Evolutionary conservation across 2,888 invertebrate genomes (phyloP).

Genomic region (Rotaria socialis): DNA sequence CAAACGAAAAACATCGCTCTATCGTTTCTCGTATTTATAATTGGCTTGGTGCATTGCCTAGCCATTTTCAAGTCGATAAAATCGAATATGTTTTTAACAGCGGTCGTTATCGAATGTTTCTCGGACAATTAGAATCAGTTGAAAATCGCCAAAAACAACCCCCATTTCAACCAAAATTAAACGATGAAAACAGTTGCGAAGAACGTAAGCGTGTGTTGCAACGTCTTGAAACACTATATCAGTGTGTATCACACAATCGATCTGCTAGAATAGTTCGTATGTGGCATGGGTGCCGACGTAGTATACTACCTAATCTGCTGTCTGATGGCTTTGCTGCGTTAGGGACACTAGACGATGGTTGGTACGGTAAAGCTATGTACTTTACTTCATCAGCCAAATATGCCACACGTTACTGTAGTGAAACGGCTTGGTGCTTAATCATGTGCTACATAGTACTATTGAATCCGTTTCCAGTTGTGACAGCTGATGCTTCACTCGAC

Average conservation of each 20-base stretch:
- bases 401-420: not conserved
- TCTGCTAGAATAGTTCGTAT: not conserved
- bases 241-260: not conserved
- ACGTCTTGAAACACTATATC: not conserved
- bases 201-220: not conserved
- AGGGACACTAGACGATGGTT: not conserved
- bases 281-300: not conserved
- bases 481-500: not conserved
- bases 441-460: not conserved
- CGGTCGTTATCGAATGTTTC: not conserved
- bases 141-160: not conserved
- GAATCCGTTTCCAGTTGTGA: not conserved
- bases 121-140: not conserved
- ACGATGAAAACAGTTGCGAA: not conserved
- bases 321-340: not conserved
- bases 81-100: not conserved
- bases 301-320: not conserved
- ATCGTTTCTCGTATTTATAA: not conserved
- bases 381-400: not conserved
- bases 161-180: not conserved
- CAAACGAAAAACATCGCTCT: not conserved
- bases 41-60: not conserved
- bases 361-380: not conserved
- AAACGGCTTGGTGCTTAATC: not conserved
- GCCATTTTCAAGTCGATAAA: not conserved